Evolutionary conservation across 1,140 invertebrate species (phyloP).

Genomic region (Apis florea): DNA sequence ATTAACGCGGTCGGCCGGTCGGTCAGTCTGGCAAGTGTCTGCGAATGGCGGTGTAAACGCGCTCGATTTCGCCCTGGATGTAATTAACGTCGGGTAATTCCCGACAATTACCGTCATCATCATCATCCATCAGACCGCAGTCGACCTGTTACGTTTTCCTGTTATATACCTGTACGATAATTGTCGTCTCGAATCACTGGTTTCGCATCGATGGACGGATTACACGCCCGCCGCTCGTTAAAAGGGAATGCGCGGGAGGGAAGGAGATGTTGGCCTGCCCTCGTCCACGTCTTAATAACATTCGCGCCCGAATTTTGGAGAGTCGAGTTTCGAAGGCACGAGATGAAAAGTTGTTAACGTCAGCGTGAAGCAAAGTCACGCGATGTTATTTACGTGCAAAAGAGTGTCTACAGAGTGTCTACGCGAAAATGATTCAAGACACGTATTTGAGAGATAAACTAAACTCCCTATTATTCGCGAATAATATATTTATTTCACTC

Average conservation of each 20-base stretch:
- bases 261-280: background rate
- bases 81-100: conserved; percentile 67
- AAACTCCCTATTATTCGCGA: too few species aligned
- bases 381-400: too few species aligned
- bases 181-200: conserved; percentile 56
- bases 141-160: conserved; percentile 68
- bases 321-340: too few species aligned
- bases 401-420: too few species aligned
- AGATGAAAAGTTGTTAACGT: too few species aligned
- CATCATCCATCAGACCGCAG: conserved; percentile 62
- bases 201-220: conserved; percentile 30
- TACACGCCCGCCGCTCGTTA: conserved; percentile 9
- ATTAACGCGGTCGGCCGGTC: conserved; percentile 58
- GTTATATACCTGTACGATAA: conserved; percentile 67
- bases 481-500: too few species aligned
- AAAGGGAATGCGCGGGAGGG: background rate
- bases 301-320: too few species aligned
- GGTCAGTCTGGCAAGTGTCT: conserved; percentile 62
- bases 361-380: too few species aligned
- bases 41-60: conserved; percentile 55
- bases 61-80: conserved; percentile 47
- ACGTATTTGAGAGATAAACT: too few species aligned
- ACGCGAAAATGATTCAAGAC: too few species aligned
- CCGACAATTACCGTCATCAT: conserved; percentile 67
- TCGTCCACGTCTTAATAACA: background rate